Base-by-base conservation (phyloP, 2,797 vertebrate species). In the Menidia menidia region DNA sequence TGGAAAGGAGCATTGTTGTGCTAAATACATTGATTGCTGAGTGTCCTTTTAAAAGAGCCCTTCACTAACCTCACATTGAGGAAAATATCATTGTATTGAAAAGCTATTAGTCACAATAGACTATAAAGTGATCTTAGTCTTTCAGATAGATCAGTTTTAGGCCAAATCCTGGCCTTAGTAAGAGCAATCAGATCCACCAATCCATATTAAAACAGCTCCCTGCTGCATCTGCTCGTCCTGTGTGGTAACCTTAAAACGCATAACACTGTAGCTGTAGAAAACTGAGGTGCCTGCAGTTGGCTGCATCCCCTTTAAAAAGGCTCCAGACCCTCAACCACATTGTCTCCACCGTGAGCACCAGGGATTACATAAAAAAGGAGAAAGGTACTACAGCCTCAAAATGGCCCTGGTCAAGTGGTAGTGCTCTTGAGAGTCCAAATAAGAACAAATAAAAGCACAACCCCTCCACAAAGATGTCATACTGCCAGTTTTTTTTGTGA, bases 71-170 rank as follows among this genome's bases (percentile, higher is more conserved):
- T 33, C 43, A 65, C 7, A 58, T 47, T 25, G 19, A 59, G 5
- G 60, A 64, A 19, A 42, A 72, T 58, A 53, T n/a, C 19, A 19
- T 48, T 66, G 44, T 44, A 66, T 19, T 45, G 16, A 41, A 67
- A 60, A 51, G 44, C 33, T 58, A 57, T 60, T 68, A 45, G 69
- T 75, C 51, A 45, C n/a, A 43, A 14, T 58, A 43, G 58, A 66
- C 35, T 25, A 60, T 50, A 7, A 50, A 43, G 31, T 48, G 15
- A 61, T 68, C 16, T 19, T 13, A 53, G 48, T 31, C 33, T 16
- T 44, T 43, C 31, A 44, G 30, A 54, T 60, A 41, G 31, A 64
- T 61, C 25, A 51, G 31, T 32, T 55, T 65, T 45, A 25, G 19
- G 14, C 14, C 5, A 3, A 11, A 56, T 41, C 16, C 19, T 47